phyloP scores from a whole-genome alignment of 1,140 invertebrate species.

The Drusus annulatus region DNA sequence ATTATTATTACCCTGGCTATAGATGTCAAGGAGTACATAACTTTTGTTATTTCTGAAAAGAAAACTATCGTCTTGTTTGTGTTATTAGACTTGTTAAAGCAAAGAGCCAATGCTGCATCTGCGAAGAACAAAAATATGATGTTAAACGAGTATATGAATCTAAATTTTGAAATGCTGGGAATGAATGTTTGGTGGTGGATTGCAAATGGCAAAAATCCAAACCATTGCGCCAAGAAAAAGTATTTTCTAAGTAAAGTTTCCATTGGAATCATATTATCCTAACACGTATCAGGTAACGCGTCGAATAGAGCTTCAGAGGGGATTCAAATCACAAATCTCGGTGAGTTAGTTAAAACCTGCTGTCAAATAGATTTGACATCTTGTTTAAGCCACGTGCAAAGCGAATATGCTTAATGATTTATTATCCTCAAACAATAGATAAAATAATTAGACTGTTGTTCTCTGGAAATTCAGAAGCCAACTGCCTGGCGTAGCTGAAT shows the following conservation, averaged over 20 bases:
- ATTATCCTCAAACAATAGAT: neutral
- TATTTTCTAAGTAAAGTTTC: conserved; percentile 20
- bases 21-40: neutral
- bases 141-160: neutral
- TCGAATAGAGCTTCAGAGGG: no score
- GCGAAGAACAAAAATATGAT: no score
- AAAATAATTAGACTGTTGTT: no score
- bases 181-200: neutral
- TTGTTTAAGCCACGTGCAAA: no score
- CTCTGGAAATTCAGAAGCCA: no score
- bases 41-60: neutral
- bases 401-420: neutral
- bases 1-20: neutral
- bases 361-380: no score
- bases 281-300: no score
- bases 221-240: conserved; percentile 40
- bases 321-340: no score
- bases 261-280: neutral
- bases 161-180: neutral
- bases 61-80: conserved; percentile 10
- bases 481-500: no score
- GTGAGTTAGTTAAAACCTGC: no score
- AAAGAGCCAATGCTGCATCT: no score
- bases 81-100: neutral
- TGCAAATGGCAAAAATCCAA: conserved; percentile 46